Conservation (phyloP, 2,888 invertebrate genomes). For the Anorthoa munda region DNA sequence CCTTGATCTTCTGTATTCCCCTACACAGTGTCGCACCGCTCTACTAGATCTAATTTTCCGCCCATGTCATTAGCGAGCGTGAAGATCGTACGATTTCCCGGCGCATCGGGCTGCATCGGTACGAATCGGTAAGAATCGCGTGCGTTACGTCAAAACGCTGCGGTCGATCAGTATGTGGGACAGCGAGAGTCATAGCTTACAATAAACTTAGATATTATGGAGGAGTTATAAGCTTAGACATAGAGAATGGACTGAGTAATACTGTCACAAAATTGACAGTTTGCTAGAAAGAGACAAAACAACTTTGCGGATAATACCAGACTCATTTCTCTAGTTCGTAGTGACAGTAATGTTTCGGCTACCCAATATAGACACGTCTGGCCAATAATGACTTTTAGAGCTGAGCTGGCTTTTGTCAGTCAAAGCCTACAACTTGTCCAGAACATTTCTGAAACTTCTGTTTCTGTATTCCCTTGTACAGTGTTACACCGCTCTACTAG, state of each 20-base stretch:
- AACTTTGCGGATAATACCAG: neutral
- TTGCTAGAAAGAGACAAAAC: too few relatives aligned
- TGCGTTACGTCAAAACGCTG: constrained; percentile 57
- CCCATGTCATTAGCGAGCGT: constrained; percentile 65
- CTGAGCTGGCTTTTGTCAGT: too few relatives aligned
- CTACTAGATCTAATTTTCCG: constrained; percentile 60
- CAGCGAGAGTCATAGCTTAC: constrained; percentile 17
- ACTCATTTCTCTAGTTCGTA: neutral
- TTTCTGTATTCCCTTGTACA: constrained; percentile 21
- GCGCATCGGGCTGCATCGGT: constrained; percentile 59
- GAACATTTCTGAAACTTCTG: neutral
- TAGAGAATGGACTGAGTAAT: constrained; percentile 1
- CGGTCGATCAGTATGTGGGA: constrained; percentile 51
- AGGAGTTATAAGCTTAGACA: neutral
- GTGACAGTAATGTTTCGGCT: too few relatives aligned
- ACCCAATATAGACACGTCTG: too few relatives aligned
- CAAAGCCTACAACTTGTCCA: too few relatives aligned
- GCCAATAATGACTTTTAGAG: too few relatives aligned
- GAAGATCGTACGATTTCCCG: constrained; percentile 71
- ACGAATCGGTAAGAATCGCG: constrained; percentile 28
- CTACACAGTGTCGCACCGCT: constrained; percentile 14
- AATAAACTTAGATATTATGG: constrained; percentile 7
- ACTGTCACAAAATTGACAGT: too few relatives aligned
- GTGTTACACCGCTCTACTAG: constrained; percentile 30
- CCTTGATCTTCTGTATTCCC: constrained; percentile 20